Percentiles rank a stretch among this genome's conserved stretches.
Evolutionary conservation across 2,797 vertebrate species (phyloP).

Genomic region (Eulemur rubriventer): DNA sequence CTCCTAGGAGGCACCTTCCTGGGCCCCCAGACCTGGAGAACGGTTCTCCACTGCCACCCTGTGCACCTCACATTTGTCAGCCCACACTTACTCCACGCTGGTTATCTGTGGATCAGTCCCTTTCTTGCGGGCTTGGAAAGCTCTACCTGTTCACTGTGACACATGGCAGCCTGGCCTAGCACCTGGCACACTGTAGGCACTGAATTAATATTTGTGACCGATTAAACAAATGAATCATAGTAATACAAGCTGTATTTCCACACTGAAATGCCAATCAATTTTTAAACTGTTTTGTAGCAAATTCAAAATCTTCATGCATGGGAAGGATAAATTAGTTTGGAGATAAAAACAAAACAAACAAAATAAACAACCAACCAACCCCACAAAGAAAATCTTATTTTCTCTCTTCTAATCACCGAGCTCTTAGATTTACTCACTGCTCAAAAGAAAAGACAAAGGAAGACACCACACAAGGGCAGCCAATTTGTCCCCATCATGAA

Average conservation of each 20-base stretch:
- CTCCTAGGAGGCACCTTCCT: background rate
- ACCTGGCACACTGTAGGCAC: background rate
- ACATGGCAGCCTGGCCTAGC: background rate
- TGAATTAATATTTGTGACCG: background rate
- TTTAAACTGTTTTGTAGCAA: conserved; percentile 2
- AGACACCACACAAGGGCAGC: background rate
- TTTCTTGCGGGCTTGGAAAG: background rate
- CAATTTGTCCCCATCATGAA: background rate
- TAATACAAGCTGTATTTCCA: background rate
- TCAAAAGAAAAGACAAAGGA: background rate
- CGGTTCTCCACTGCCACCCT: accelerated
- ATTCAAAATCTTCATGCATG: background rate
- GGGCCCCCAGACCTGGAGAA: background rate
- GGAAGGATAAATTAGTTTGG: background rate
- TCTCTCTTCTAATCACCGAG: background rate
- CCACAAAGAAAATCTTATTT: background rate
- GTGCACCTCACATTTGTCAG: accelerated
- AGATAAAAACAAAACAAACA: background rate
- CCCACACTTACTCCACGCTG: background rate
- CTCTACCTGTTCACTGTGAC: background rate
- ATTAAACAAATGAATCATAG: background rate
- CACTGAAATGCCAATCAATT: background rate
- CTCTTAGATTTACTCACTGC: background rate
- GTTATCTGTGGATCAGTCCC: background rate
- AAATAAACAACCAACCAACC: no score